Base-by-base conservation (phyloP, 1,140 invertebrate species). In the Augochlora pura region DNA sequence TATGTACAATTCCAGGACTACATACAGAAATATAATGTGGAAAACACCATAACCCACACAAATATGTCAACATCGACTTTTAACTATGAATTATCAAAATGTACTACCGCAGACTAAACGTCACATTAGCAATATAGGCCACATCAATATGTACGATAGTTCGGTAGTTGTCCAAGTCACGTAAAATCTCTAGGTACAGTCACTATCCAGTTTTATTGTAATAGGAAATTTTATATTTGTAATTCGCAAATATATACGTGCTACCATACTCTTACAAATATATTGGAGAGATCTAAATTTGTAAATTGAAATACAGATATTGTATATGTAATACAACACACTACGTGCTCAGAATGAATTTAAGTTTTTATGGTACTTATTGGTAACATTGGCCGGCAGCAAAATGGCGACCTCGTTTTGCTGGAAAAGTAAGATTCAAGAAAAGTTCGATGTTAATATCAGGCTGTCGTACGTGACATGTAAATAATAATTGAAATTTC, bases 331-430 rank as follows among this genome's bases (percentile, higher is more conserved):
- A 7, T 8, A 32, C 66, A 14, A 21, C 21, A 57, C 21, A n/a
- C 23, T 49, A 42, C 49, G 49, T 18, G 49, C 12, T 63, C 14
- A 1, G 49, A 60, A 66, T 27, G 1, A 8, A 42, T 70, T 25
- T 12, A 60, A 39, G 52, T 49, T 74, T 62, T 66, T 66, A 21
- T 62, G 14, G 23, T 21, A 64, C 32, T 64, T 64, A 72, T 88
- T 87, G 80, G 75, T 68, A 74, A 32, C 62, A 82, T 62, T 86
- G 81, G 21, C 77, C 74, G 84, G 78, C 52, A 69, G 71, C 81
- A 90, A 90, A 84, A 90, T 90, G 89, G 89, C 84, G 85, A 84
- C 60, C 60, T 72, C 70, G 59, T 87, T 80, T 75, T 65, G 21
- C 65, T 77, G 81, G 42, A 57, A 62, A 77, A 78, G 71, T 77